Conservation (phyloP, 1,140 invertebrate species). For the Cheumatopsyche charites region DNA sequence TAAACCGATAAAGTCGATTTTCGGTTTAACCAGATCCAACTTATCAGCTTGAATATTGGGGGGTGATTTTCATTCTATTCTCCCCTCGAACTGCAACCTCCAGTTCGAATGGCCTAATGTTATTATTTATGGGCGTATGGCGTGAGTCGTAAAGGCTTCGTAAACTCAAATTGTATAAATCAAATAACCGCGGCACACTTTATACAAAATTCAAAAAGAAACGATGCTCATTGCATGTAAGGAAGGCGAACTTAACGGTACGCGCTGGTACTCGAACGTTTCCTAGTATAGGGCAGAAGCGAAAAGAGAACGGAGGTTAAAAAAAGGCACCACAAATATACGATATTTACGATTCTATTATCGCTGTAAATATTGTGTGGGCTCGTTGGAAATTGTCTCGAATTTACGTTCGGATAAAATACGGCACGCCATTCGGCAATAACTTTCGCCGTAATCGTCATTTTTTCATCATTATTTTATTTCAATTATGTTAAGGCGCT, state of each 20-base stretch:
- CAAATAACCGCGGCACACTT: constrained; percentile 41
- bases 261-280: constrained; percentile 4
- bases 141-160: constrained; percentile 41
- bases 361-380: too few species aligned
- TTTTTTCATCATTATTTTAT: not conserved
- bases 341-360: too few species aligned
- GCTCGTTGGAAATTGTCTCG: too few species aligned
- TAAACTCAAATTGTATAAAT: constrained; percentile 46
- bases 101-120: constrained; percentile 34
- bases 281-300: too few species aligned
- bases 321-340: too few species aligned
- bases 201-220: constrained; percentile 18
- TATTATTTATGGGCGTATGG: constrained; percentile 47
- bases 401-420: too few species aligned
- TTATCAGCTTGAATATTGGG: too few species aligned
- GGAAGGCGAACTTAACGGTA: not conserved
- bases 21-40: too few species aligned
- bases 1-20: constrained; percentile 21
- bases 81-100: not conserved
- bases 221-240: constrained; percentile 19
- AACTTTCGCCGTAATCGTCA: not conserved
- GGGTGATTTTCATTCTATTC: not conserved
- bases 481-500: not conserved
- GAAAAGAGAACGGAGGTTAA: too few species aligned
- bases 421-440: too few species aligned